Conservation (phyloP, 1,140 invertebrate genomes). For the Chlorops oryzae region DNA sequence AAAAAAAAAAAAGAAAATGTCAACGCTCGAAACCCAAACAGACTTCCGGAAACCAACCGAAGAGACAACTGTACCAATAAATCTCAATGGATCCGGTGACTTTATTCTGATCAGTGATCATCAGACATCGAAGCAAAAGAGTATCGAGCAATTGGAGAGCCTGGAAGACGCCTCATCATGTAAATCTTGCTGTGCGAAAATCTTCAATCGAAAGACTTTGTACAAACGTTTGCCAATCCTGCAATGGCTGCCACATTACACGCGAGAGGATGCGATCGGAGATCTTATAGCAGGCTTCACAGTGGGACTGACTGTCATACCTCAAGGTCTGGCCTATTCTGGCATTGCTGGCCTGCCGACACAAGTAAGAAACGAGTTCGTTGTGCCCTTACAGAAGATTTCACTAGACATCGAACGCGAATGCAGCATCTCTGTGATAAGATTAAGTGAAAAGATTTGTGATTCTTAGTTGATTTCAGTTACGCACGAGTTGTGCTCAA, state of each 20-base stretch:
- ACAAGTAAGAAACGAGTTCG: conserved; percentile 50
- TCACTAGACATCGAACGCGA: background rate
- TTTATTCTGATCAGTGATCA: conserved; percentile 40
- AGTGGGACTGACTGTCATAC: conserved; percentile 77
- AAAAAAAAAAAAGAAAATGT: conserved; percentile 26
- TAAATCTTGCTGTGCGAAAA: conserved; percentile 16
- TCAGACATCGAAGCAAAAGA: conserved; percentile 33
- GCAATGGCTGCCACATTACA: conserved; percentile 69
- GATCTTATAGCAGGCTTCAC: conserved; percentile 82
- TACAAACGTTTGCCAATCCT: conserved; percentile 66
- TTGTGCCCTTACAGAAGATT: no score
- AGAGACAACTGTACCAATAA: no score
- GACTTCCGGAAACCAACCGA: conserved; percentile 35
- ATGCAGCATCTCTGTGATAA: background rate
- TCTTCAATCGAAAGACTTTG: conserved; percentile 57
- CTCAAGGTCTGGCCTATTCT: conserved; percentile 77
- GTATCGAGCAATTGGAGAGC: conserved; percentile 32
- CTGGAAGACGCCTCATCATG: conserved; percentile 24
- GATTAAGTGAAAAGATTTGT: background rate
- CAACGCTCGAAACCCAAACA: conserved; percentile 36
- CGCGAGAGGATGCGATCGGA: conserved; percentile 54
- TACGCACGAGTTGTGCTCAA: background rate
- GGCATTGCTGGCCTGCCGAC: conserved; percentile 73
- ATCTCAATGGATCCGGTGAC: conserved; percentile 31
- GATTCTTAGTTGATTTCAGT: conserved; percentile 7